Conservation (phyloP, 2,888 invertebrate species). For the Dascillus cervinus region DNA sequence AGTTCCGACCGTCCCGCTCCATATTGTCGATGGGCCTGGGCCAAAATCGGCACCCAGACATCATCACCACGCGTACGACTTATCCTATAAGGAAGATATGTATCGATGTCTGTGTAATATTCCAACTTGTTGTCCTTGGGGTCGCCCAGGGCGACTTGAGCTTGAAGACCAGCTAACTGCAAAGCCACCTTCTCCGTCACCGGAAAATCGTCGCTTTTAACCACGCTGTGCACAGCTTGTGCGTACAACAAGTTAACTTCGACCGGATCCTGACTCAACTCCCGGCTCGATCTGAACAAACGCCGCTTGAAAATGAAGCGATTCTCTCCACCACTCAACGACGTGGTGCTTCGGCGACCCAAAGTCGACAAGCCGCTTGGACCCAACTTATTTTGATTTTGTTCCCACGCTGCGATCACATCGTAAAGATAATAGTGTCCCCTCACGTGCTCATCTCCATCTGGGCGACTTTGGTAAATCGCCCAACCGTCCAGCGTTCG, state of each 20-base stretch:
- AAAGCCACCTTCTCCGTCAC: constrained; percentile 91
- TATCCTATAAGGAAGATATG: constrained; percentile 79
- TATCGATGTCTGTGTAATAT: constrained; percentile 85
- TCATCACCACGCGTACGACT: constrained; percentile 70
- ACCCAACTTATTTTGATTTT: constrained; percentile 35
- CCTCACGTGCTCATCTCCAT: constrained; percentile 83
- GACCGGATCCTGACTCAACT: constrained; percentile 89
- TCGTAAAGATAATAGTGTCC: constrained; percentile 90
- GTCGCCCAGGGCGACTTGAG: constrained; percentile 89
- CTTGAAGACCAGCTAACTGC: constrained; percentile 88
- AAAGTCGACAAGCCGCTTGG: constrained; percentile 41
- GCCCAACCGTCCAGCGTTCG: constrained; percentile 89
- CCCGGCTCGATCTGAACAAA: constrained; percentile 78
- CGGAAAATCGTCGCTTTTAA: constrained; percentile 91
- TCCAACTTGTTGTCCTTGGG: constrained; percentile 70
- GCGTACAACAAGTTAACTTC: constrained; percentile 91
- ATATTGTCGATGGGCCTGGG: constrained; percentile 83
- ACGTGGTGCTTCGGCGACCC: constrained; percentile 52
- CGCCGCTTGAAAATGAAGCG: constrained; percentile 87
- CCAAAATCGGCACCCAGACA: constrained; percentile 81
- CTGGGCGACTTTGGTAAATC: constrained; percentile 81
- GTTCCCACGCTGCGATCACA: constrained; percentile 90
- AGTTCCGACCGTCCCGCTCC: constrained; percentile 87
- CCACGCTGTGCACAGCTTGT: constrained; percentile 91
- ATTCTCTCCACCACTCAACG: constrained; percentile 79